phyloP scores from a whole-genome alignment of 2,113 vertebrate genomes.

The Rhombomys opimus region DNA sequence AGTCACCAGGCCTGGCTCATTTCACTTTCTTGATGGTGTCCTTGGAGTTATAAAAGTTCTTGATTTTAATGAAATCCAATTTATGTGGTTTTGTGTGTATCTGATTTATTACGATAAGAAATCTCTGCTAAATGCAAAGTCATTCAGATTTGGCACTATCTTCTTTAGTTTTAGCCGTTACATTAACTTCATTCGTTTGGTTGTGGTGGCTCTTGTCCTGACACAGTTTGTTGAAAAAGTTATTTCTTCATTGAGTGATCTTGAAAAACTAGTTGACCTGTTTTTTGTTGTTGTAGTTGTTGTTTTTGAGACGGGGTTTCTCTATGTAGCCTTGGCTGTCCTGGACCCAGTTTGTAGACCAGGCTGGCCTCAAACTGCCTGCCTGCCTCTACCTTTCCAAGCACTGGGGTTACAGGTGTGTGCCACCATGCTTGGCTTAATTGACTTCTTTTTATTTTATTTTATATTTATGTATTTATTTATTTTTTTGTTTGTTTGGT shows the following conservation, averaged over 20 bases:
- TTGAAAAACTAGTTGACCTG: conserved; percentile 14
- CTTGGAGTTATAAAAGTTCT: conserved; percentile 15
- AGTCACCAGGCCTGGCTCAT: background rate
- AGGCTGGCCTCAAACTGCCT: no score
- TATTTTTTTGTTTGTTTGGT: no score
- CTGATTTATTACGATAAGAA: background rate
- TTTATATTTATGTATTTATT: no score
- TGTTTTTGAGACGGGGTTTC: no score
- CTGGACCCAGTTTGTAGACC: no score
- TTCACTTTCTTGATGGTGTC: background rate
- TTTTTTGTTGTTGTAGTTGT: no score
- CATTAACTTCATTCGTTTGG: conserved; percentile 19
- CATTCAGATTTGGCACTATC: conserved; percentile 26
- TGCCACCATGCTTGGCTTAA: no score
- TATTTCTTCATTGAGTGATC: background rate
- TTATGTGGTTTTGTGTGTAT: background rate
- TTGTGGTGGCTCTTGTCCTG: background rate
- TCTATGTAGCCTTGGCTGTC: no score
- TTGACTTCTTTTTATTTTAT: no score
- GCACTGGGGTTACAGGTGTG: no score
- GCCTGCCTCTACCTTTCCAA: no score
- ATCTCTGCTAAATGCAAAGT: conserved; percentile 10
- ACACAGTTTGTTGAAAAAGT: background rate
- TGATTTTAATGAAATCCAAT: conserved; percentile 7
- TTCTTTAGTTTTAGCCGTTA: background rate